Conservation (phyloP, 2,888 invertebrate genomes). For the Cantharis rustica region DNA sequence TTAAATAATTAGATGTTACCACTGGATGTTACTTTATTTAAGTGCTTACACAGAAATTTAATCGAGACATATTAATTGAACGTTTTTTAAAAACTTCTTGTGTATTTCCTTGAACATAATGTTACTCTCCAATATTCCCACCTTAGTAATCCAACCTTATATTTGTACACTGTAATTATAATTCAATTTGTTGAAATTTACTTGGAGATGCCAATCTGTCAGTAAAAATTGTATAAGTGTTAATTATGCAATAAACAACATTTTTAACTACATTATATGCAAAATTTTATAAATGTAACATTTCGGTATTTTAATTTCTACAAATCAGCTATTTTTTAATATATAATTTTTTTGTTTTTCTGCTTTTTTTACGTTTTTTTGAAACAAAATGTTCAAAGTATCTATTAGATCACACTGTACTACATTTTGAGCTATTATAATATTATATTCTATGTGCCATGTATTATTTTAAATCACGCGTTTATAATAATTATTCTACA, state of each 20-base stretch:
- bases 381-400: too few species aligned
- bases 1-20: neutral
- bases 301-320: neutral
- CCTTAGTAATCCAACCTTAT: neutral
- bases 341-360: too few species aligned
- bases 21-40: neutral
- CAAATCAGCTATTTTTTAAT: too few species aligned
- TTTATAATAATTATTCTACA: too few species aligned
- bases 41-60: neutral
- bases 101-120: neutral
- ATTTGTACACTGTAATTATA: neutral
- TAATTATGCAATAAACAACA: neutral
- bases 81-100: neutral
- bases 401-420: too few species aligned
- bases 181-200: conserved; percentile 4
- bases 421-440: too few species aligned
- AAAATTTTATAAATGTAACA: neutral
- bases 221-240: neutral
- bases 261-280: neutral
- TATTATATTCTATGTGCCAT: too few species aligned
- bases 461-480: too few species aligned
- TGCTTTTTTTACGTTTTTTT: too few species aligned
- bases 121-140: neutral
- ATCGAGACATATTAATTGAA: neutral
- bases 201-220: conserved; percentile 2